phyloP scores from a whole-genome alignment of 2,113 vertebrate species.

The Aramus guarauna region DNA sequence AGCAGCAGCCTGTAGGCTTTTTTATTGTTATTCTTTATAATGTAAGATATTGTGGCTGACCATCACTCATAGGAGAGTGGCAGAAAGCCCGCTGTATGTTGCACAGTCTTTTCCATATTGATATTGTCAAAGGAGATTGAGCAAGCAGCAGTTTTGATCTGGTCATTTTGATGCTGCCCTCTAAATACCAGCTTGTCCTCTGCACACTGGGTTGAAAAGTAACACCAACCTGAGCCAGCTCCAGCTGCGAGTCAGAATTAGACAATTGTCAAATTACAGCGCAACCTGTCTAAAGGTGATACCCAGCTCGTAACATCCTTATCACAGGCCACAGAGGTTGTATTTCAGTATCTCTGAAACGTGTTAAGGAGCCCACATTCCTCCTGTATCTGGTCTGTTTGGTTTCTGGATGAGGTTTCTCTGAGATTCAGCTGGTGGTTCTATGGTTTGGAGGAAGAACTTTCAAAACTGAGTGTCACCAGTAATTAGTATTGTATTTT shows the following conservation, averaged over 20 bases:
- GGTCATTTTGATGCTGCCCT: neutral
- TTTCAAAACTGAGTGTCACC: neutral
- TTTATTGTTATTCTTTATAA: neutral
- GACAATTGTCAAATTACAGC: neutral
- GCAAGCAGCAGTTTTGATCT: neutral
- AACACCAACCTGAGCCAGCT: neutral
- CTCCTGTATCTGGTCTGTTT: neutral
- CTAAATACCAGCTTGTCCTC: neutral
- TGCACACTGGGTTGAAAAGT: neutral
- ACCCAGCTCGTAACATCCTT: neutral
- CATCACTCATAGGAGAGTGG: neutral
- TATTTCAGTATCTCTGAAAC: neutral
- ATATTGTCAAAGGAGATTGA: fast-evolving
- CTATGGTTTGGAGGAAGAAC: neutral
- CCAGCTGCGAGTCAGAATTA: neutral
- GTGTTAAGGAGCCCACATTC: neutral
- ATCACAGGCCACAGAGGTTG: fast-evolving
- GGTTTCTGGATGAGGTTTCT: neutral
- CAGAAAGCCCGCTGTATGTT: neutral
- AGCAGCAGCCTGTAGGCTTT: neutral
- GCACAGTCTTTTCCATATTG: fast-evolving
- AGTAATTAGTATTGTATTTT: neutral
- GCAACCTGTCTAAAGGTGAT: neutral
- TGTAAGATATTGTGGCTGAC: neutral
- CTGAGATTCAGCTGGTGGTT: neutral